Evolutionary conservation across 2,888 invertebrate species (phyloP), one percentile per base, ranked within the genome.

Genomic region (Syrista parreyssii): DNA sequence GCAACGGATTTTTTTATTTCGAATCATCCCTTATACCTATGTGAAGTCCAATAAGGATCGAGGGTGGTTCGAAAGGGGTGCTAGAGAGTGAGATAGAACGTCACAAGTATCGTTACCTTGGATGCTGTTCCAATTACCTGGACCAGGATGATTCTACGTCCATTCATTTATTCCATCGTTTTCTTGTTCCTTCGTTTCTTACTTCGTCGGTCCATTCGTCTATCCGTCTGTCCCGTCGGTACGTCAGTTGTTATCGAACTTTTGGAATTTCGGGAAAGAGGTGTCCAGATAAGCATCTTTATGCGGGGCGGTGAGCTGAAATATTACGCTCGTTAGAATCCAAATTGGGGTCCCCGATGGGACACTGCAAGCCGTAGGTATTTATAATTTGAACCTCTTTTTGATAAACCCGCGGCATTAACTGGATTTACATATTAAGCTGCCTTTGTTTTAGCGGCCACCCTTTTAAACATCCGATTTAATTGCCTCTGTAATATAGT

Each of bases 301-400:
- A 86, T 86, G 85, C 77, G 82, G 79, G 78, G 68, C 81, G 86
- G 85, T 83, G 82, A 86, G 81, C 86, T 88, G 87, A 88, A 89
- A 90, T 89, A 89, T 89, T 87, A 86, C 84, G 86, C 87, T 88
- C 88, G 89, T 91, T 90, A 91, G 90, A 89, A 88, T 85, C 88
- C 88, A 89, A 90, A 90, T 90, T 89, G 89, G 89, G 87, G 84
- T 86, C 85, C 84, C 83, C 84, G 75, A 80, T 81, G 81, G 79
- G 78, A 81, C 79, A 79, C 80, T 76, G 81, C 82, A 83, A 79
- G 80, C 81, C 76, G 76, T 83, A 79, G 82, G 78, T 85, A 87
- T 88, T 86, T 88, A 88, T 88, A 88, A 88, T 89, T 88, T 88
- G 82, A 84, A 82, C 77, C 75, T 80, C 75, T 80, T 78, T 80